Conservation (phyloP, 2,888 invertebrate genomes). For the Epinotia bilunana region DNA sequence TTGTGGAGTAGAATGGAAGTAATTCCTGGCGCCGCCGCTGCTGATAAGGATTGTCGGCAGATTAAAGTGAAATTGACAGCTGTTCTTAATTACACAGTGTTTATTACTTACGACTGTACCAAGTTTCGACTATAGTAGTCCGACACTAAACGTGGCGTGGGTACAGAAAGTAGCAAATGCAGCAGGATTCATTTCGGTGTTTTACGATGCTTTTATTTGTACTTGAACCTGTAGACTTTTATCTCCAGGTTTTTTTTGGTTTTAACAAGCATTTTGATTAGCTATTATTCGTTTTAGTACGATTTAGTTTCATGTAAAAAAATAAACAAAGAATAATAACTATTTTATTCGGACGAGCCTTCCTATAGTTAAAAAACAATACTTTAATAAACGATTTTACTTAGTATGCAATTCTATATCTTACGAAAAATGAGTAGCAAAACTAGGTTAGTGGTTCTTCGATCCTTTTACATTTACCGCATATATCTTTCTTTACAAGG, state of each 20-base stretch:
- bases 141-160: not conserved
- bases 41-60: constrained; percentile 24
- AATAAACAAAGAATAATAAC: not conserved
- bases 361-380: not conserved
- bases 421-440: constrained; percentile 16
- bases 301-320: not conserved
- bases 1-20: constrained; percentile 22
- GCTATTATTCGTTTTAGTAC: not conserved
- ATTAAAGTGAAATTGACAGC: constrained; percentile 30
- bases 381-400: constrained; percentile 2
- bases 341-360: not conserved
- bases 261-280: no score
- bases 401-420: constrained; percentile 12
- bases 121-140: not conserved
- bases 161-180: not conserved
- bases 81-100: constrained; percentile 24
- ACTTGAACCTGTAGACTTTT: not conserved
- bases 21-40: constrained; percentile 21
- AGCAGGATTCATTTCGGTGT: not conserved
- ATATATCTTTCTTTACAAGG: constrained; percentile 38
- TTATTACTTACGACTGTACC: constrained; percentile 13
- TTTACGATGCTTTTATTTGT: no score
- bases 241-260: not conserved
- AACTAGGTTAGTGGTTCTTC: constrained; percentile 28
- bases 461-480: constrained; percentile 11